Conservation (phyloP, 2,888 invertebrate genomes). For the Pristionchus fissidentatus region DNA sequence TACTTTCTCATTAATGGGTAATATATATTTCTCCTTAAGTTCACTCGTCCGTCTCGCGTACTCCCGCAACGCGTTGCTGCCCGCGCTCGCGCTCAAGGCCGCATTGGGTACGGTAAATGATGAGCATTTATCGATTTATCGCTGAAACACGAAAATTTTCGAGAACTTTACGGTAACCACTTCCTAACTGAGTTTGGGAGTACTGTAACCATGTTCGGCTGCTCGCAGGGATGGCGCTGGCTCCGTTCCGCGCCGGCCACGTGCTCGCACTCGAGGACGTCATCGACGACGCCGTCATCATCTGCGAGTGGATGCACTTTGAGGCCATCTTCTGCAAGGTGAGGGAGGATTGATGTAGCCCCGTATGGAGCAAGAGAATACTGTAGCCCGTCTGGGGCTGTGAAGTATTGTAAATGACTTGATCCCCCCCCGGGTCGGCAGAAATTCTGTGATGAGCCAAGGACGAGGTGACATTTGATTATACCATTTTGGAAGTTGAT, state of each 20-base stretch:
- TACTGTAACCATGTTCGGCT: neutral
- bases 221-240: slow-evolving; percentile 54
- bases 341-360: no score
- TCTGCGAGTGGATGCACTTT: slow-evolving; percentile 66
- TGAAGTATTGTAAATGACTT: no score
- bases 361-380: neutral
- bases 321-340: slow-evolving; percentile 62
- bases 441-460: no score
- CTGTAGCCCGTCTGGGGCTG: neutral
- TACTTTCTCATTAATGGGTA: no score
- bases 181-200: neutral
- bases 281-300: slow-evolving; percentile 53
- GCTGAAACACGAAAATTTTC: neutral
- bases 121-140: neutral
- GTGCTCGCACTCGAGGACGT: slow-evolving; percentile 50
- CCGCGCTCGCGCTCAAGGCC: slow-evolving; percentile 62
- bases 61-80: slow-evolving; percentile 65
- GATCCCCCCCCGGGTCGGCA: no score
- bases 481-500: neutral
- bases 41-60: slow-evolving; percentile 65
- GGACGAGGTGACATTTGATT: no score
- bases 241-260: slow-evolving; percentile 48
- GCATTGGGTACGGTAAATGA: slow-evolving; percentile 59
- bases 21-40: neutral
- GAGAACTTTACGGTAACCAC: neutral